Percentiles rank a stretch among this genome's conserved stretches.
phyloP scores from a whole-genome alignment of 2,797 vertebrate species.

The Phaenicophaeus curvirostris region DNA sequence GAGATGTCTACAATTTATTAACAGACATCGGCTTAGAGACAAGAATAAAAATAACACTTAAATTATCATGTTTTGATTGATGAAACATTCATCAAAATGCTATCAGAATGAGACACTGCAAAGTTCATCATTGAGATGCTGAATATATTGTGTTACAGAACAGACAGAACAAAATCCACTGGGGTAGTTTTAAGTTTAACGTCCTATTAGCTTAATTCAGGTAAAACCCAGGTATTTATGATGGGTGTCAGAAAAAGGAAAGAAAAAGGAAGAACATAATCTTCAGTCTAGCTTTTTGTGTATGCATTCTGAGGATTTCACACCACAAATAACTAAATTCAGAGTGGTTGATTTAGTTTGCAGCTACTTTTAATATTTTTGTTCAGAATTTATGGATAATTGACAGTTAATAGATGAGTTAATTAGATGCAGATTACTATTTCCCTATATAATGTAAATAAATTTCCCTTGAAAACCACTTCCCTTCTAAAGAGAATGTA shows the following conservation, averaged over 20 bases:
- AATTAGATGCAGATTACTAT: background rate
- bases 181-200: background rate
- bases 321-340: background rate
- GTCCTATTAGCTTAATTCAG: constrained; percentile 7
- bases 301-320: background rate
- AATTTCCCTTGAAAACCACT: background rate
- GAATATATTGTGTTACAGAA: background rate
- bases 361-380: background rate
- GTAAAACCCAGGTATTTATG: background rate
- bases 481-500: background rate
- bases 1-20: constrained; percentile 7
- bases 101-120: background rate
- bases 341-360: background rate
- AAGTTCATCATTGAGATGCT: background rate
- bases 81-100: constrained; percentile 29
- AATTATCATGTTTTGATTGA: constrained; percentile 7
- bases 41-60: constrained; percentile 8
- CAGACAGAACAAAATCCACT: background rate
- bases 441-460: background rate
- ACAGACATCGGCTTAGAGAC: background rate
- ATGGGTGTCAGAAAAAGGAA: background rate
- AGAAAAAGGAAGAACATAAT: background rate
- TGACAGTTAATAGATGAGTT: background rate
- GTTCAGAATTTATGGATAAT: background rate
- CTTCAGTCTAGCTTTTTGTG: background rate